Evolutionary conservation across 1,140 invertebrate genomes (phyloP).

Genomic region (Elysia chlorotica): DNA sequence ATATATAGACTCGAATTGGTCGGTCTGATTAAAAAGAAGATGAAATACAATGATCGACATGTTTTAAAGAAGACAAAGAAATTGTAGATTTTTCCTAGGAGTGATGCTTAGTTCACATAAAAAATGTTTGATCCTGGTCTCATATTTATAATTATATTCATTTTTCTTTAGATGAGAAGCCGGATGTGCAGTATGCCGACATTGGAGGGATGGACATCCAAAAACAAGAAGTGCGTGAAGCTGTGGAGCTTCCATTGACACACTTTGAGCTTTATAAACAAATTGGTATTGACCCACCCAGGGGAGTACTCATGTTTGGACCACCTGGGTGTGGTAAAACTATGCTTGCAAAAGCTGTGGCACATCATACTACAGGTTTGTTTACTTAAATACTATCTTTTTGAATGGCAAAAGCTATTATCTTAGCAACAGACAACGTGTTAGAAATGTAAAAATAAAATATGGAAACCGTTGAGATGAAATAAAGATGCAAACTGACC

Average conservation of each 20-base stretch:
- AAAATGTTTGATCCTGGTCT: no score
- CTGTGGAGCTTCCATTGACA: constrained; percentile 96
- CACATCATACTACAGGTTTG: constrained; percentile 89
- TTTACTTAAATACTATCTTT: background rate
- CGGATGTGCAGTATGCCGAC: constrained; percentile 94
- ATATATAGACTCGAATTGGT: no score
- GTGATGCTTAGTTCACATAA: no score
- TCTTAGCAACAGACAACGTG: no score
- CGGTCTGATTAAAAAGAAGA: no score
- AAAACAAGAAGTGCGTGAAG: constrained; percentile 98
- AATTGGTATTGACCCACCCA: constrained; percentile 87
- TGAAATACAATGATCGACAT: no score
- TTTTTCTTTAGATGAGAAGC: constrained; percentile 92
- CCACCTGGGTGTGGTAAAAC: constrained; percentile 81
- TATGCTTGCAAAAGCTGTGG: constrained; percentile 99
- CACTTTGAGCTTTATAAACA: constrained; percentile 99
- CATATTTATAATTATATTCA: no score
- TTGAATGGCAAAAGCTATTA: background rate
- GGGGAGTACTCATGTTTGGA: constrained; percentile 98
- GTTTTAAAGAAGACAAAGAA: no score
- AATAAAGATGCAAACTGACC: no score
- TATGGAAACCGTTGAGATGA: no score
- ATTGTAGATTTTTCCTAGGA: no score
- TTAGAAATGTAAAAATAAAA: no score
- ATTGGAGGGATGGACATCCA: constrained; percentile 99